Base-by-base conservation (phyloP, 2,888 invertebrate species). In the Temnothorax ravouxi region DNA sequence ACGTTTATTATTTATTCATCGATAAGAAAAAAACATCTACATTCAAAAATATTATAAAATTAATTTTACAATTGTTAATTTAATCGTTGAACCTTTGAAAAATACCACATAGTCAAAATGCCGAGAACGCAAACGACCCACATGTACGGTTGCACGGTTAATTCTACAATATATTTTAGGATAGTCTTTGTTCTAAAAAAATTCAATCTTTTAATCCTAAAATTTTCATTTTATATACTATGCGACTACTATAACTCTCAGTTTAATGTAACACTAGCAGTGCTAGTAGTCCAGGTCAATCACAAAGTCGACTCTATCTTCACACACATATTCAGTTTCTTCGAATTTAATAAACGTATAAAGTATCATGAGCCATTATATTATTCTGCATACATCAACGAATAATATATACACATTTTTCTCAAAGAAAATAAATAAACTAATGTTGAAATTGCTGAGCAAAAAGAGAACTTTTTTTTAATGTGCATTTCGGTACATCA, bases 271-370 rank as follows among this genome's bases (percentile, higher is more conserved):
- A 15, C 15, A 5, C 47, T 29, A 29, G 44, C 21, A 3, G 5
- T 6, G 67, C 44, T 34, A 47, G 38, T 80, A 80, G 47, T 72
- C 0, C 13, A 38, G 50, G 38, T 80, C 79, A 56, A 80, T 61
- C 38, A 34, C 13, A 25, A 72, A n/a, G 13, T 38, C 59, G 25
- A 4, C 74, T 13, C 18, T 21, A 25, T 0, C 29, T n/a, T 56
- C n/a, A 29, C 29, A 29, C 29, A 29, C 3, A 13, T 34, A 1
- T 29, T 25, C 44, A 15, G 1, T 41, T 67, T 34, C 29, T 56
- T 56, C 15, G 8, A 34, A 69, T 21, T 79, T 29, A 41, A 61
- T 25, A 59, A 25, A 59, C 11, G 13, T 59, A 25, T 15, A 38
- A 38, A 47, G 4, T n/a, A 54, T 69, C 11, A 29, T n/a, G n/a